Evolutionary conservation across 2,113 vertebrate species (phyloP), one percentile per base, ranked within the genome.

Genomic region (Cheirogaleus medius): DNA sequence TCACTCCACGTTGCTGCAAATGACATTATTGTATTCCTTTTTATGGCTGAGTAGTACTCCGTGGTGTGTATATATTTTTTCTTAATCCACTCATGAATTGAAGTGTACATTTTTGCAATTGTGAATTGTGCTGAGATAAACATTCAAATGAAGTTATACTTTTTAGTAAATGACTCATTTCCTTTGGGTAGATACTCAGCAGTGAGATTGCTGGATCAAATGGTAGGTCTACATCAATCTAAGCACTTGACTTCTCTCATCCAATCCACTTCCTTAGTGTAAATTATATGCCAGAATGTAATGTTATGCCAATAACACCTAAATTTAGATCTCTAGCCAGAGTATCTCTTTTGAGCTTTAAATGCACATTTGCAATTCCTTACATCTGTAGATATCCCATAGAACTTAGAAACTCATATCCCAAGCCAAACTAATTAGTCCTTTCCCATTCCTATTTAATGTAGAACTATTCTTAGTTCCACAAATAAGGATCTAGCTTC

Each of bases 291-390:
- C 17, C 29, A 18, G 15, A 39, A 17, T 47, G 3, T 69, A 56
- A 23, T 1, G 1, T 3, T 10, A 27, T 52, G 15, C 15, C 29
- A 32, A 2, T 13, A 32, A 8, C 23, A 74, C 12, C 3, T 13
- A 68, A 39, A 21, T 44, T 82, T 27, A 37, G 10, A 17, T 64
- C 34, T 69, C 63, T 29, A 34, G 4, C 23, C 20, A 20, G 21
- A 81, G 25, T 68, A n/a, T n/a, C 17, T 17, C 23, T 29, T 60
- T 58, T 44, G 37, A 90, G 58, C 52, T 71, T 80, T 10, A 44
- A 66, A 29, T 32, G 14, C 10, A 58, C 23, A 20, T 71, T 90
- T 69, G 47, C 3, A 87, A 14, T 52, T 34, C 17, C 23, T 83
- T 64, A 42, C 6, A 20, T 12, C 10, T 20, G 18, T 23, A 37